Percentiles rank a stretch among this genome's conserved stretches.
Conservation (phyloP, 2,113 vertebrate genomes). For the Brachyhypopomus occidentalis region DNA sequence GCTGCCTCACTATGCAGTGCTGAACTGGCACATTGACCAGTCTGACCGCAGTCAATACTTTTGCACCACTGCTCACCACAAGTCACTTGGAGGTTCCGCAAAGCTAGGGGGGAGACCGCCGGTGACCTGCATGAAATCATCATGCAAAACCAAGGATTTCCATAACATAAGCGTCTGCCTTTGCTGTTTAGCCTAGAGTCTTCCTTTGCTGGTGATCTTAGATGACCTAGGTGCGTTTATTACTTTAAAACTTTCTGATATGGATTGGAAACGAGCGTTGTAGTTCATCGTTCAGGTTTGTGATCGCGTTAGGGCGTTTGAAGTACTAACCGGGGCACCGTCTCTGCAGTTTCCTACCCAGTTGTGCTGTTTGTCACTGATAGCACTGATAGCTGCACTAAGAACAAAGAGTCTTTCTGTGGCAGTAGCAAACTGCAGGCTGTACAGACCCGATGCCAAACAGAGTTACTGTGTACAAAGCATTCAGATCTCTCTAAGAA, state of each 20-base stretch:
- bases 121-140: background rate
- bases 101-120: background rate
- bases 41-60: conserved; percentile 39
- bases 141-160: too few species aligned
- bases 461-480: conserved; percentile 31
- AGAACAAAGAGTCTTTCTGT: conserved; percentile 49
- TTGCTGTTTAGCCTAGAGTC: too few species aligned
- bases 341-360: conserved; percentile 16
- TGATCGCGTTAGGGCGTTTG: background rate
- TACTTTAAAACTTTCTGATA: background rate
- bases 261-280: background rate
- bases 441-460: conserved; percentile 34
- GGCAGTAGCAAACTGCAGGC: conserved; percentile 28
- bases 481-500: conserved; percentile 33
- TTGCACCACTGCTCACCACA: conserved; percentile 34
- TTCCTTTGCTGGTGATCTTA: background rate
- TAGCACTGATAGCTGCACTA: conserved; percentile 26
- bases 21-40: conserved; percentile 51
- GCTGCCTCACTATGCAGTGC: conserved; percentile 43
- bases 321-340: background rate
- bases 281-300: background rate
- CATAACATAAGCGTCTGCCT: too few species aligned
- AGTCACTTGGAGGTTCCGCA: background rate
- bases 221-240: background rate
- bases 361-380: conserved; percentile 39